Evolutionary conservation across 2,888 invertebrate species (phyloP), one percentile per base, ranked within the genome.

Genomic region (Torymus texanus): DNA sequence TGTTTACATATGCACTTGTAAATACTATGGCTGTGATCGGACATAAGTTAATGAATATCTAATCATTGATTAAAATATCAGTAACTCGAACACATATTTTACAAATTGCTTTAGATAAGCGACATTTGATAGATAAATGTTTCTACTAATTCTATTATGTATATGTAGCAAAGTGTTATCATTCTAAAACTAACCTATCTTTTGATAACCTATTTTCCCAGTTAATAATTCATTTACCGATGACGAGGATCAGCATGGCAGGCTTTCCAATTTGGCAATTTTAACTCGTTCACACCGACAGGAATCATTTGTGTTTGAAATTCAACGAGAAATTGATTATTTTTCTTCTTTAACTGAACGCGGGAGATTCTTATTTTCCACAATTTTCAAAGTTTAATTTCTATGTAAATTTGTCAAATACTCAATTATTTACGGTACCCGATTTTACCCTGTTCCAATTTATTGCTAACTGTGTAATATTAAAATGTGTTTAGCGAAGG

Each of bases 141-240:
- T 41, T 41, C 41, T 41, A 41, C 41, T 29, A 41, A 41, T 41
- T 41, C 8, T 41, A 5, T 5, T 41, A 8, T 29, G 10, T 8
- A 8, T 41, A 41, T 41, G 10, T 41, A 41, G 41, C 8, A 41
- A 41, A 41, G 41, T 41, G 41, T 41, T 41, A 41, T 41, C 8
- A 13, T 66, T 53, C 18, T 18, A 8, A 50, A 70, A 81, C 80
- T 81, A 81, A 81, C 80, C 80, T 81, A 81, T 78, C 71, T 75
- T 78, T 66, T 66, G 75, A 14, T 75, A 81, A 81, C 78, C 80
- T 81, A 81, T 78, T 75, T 80, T 81, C 72, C 71, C 75, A 62
- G 55, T n/a, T 75, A 71, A 51, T 51, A 53, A 16, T 16, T 21
- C 71, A 71, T 74, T 70, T 73, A 62, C 53, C 65, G 61, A 61